Base-by-base conservation (phyloP, 37 sponge, comb jelly and placozoan species). In the Agelas oroides region DNA sequence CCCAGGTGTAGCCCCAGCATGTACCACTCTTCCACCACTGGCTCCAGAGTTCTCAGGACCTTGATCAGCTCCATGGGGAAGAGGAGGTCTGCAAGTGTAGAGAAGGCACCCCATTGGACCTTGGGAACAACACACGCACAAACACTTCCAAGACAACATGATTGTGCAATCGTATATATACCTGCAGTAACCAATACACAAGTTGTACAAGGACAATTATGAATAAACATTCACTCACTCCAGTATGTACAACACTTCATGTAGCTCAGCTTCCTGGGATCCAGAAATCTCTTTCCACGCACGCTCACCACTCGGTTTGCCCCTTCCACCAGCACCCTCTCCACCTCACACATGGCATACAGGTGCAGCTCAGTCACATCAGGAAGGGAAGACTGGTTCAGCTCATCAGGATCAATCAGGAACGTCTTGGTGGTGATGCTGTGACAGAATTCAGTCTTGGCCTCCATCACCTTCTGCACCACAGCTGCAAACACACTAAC, bases 351-450 rank as follows among this genome's bases (percentile, higher is more conserved):
- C 59, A 76, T 52, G 76, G 38, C 21, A 35, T 30, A 76, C 76
- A 58, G 32, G 59, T 59, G 53, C 13, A 55, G 34, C 20, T 55
- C 6, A 14, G 33, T 57, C 12, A 59, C 21, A 20, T 25, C 33
- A 31, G 76, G 55, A 56, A n/a, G 38, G 16, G 36, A 55, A 35
- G 31, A 24, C 25, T 53, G 56, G 31, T 76, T 31, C 27, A 38
- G 76, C 32, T 76, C 32, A 16, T 59, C 34, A 2, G 74, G 62
- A 21, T 86, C 71, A 33, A 86, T 8, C 30, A 86, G 71, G 53
- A 30, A 74, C 27, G 53, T 38, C 11, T 66, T 15, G 36, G 60
- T 6, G 31, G 25, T 27, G 31, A 86, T n/a, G 3, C 41, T 14
- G 35, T 74, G 70, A 23, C 68, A 65, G 33, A 77, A 77, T 21